Base-by-base conservation (phyloP, 2,888 invertebrate genomes). In the Harpalus rubripes region DNA sequence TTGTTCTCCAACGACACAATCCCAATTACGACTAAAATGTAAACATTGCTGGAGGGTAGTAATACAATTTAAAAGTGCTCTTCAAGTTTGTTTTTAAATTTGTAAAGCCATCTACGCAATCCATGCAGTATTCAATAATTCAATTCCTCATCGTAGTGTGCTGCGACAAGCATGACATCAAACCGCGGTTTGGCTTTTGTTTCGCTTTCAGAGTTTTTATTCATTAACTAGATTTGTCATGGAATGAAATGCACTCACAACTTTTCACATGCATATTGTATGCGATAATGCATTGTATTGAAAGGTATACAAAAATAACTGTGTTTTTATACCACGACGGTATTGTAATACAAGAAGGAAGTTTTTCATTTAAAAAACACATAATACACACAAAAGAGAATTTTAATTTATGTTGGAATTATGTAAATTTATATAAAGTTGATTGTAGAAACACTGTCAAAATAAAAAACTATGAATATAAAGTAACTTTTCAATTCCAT, bases 151-250 rank as follows among this genome's bases (percentile, higher is more conserved):
- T 68, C 68, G 39, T 15, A n/a, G 68, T 68, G 63, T 68, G 68
- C 15, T 26, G 8, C 63, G 63, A 63, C 18, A 18, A 18, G 18
- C 12, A 63, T 32, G 26, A 68, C 68, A 68, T 41, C 68, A 68
- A 68, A 68, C 41, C 68, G 68, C n/a, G 68, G 68, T 68, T 39
- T 68, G 68, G 39, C 68, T 68, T 68, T 68, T 68, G 68, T 68
- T 68, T 68, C 68, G 68, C 39, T 63, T 12, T 63, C 39, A n/a
- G 39, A 68, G n/a, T 39, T 68, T 68, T 68, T 68, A 68, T 68
- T 68, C 68, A 68, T 68, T 68, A 68, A 68, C 68, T 68, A 68
- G 68, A 68, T 68, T 68, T 68, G 68, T 68, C 68, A 68, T 68
- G 68, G 68, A 26, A 68, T 68, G 68, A 68, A 68, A 68, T 68